Conservation (phyloP, 2,797 vertebrate genomes). For the Alca torda region DNA sequence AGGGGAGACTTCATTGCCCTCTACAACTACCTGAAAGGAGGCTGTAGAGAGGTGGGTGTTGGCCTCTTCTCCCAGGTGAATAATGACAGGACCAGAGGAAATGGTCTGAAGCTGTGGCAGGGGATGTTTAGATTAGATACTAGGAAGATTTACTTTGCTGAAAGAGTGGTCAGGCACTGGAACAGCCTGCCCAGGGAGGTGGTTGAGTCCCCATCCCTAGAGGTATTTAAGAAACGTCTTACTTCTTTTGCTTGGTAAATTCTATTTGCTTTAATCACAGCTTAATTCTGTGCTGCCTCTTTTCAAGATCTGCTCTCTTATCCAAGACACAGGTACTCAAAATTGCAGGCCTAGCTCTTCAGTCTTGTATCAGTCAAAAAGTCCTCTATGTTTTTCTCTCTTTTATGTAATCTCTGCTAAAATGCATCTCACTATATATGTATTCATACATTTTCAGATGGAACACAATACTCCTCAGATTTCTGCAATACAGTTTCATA, state of each 20-base stretch:
- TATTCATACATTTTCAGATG: background rate
- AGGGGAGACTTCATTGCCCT: no score
- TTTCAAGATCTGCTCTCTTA: background rate
- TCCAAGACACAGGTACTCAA: background rate
- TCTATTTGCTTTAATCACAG: slow-evolving; percentile 29
- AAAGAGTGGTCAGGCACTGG: no score
- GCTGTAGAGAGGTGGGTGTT: no score
- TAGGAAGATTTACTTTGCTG: no score
- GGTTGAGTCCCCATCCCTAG: no score
- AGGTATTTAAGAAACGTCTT: background rate
- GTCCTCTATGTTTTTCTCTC: background rate
- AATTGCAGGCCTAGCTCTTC: background rate
- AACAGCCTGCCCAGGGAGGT: no score
- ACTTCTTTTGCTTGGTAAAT: background rate
- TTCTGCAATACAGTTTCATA: background rate
- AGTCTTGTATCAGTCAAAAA: background rate
- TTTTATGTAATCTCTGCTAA: background rate
- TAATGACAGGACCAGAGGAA: no score
- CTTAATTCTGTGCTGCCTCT: background rate
- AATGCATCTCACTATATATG: background rate
- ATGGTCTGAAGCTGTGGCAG: no score
- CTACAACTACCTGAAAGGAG: no score
- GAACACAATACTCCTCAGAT: background rate
- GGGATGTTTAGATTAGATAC: no score
- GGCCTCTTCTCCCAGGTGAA: no score